phyloP scores from a whole-genome alignment of 2,113 vertebrate genomes.

The Cacatua alba region DNA sequence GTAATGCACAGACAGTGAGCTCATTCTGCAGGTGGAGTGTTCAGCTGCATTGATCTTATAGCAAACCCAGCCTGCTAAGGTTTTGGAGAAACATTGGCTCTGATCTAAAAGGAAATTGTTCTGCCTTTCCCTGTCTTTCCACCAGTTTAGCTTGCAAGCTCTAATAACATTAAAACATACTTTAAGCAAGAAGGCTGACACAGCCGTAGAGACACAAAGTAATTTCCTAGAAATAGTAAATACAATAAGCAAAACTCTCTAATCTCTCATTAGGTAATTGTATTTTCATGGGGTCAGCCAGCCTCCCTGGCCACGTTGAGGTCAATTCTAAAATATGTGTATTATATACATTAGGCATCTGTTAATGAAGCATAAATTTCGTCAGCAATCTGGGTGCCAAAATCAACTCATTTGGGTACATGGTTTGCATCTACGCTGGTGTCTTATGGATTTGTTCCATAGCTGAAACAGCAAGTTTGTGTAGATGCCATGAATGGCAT shows the following conservation, averaged over 20 bases:
- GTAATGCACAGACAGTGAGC: conserved; percentile 69
- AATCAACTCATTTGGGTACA: conserved; percentile 58
- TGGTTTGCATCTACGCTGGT: conserved; percentile 35
- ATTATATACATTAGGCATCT: conserved; percentile 49
- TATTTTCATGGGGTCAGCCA: conserved; percentile 65
- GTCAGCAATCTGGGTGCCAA: conserved; percentile 57
- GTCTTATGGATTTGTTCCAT: conserved; percentile 30
- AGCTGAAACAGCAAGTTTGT: conserved; percentile 20
- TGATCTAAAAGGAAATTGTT: conserved; percentile 65
- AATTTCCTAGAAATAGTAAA: conserved; percentile 69
- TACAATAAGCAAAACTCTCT: conserved; percentile 65
- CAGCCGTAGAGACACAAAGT: conserved; percentile 45
- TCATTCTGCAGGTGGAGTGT: conserved; percentile 72
- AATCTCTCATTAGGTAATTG: conserved; percentile 61
- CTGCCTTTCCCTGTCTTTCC: conserved; percentile 60
- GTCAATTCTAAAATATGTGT: conserved; percentile 63
- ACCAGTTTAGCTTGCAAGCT: conserved; percentile 56
- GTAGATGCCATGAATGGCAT: not conserved
- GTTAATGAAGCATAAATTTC: conserved; percentile 69
- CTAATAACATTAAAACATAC: conserved; percentile 57
- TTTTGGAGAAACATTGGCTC: conserved; percentile 66
- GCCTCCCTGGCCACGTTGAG: conserved; percentile 36
- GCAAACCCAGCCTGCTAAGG: conserved; percentile 26
- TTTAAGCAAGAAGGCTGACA: conserved; percentile 17
- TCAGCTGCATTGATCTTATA: conserved; percentile 65